Percentiles rank a stretch among this genome's conserved stretches.
These are phyloP conservation scores for Matsumurasca onukii DNA, from an alignment of 1,140 invertebrate genomes.

Conservation along the genomic window DNA sequence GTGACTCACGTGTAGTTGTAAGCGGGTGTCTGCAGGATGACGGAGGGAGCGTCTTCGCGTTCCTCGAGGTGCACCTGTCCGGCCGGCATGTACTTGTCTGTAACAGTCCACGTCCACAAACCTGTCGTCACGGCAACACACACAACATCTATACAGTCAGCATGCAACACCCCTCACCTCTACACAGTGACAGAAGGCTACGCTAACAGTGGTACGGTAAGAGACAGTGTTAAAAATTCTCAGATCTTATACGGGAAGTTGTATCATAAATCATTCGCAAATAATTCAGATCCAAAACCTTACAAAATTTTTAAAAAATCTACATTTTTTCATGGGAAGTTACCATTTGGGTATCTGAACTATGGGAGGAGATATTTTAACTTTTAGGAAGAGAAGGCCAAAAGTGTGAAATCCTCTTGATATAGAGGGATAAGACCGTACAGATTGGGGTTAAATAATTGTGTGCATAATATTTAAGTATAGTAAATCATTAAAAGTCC, in stretches of 20 bases:
- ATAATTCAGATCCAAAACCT: too few relatives aligned
- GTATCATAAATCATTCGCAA: too few relatives aligned
- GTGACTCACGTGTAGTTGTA: slow-evolving; percentile 23
- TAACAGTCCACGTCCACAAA: background rate
- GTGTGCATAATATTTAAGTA: background rate
- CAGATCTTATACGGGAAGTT: too few relatives aligned
- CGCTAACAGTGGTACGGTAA: background rate
- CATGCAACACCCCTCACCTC: background rate
- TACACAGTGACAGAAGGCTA: background rate
- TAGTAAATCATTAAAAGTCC: background rate
- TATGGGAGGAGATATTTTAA: background rate
- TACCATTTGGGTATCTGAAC: too few relatives aligned
- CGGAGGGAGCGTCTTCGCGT: background rate
- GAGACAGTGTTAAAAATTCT: too few relatives aligned
- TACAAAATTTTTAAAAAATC: too few relatives aligned
- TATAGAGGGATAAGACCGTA: background rate
- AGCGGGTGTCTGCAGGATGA: slow-evolving; percentile 1
- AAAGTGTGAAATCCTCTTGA: background rate
- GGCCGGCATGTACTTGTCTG: background rate
- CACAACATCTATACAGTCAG: background rate
- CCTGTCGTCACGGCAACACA: background rate
- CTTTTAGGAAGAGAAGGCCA: background rate
- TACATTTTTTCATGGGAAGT: too few relatives aligned
- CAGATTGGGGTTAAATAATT: background rate
- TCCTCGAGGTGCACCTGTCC: background rate